phyloP scores from a whole-genome alignment of 2,113 vertebrate species.

The human (Homo sapiens) region DNA sequence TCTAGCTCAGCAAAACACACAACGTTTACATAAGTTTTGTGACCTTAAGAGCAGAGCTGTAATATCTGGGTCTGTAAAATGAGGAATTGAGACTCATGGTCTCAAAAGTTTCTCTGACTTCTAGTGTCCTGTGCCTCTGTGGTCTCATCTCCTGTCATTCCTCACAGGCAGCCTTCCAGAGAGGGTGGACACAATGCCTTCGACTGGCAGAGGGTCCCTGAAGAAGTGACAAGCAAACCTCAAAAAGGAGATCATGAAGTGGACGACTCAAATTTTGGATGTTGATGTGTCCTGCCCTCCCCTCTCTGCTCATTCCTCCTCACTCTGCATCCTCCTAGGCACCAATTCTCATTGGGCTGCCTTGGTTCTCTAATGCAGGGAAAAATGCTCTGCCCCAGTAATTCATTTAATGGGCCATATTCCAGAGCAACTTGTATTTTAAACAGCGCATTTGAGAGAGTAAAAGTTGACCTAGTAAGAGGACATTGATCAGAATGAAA shows the following conservation, averaged over 20 bases:
- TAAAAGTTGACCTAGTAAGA: background rate
- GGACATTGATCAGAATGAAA: rapidly evolving
- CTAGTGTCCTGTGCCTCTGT: rapidly evolving
- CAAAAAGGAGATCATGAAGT: rapidly evolving
- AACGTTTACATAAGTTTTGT: rapidly evolving
- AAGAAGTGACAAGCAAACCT: background rate
- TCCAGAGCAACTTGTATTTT: background rate
- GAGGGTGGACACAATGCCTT: rapidly evolving
- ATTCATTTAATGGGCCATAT: rapidly evolving
- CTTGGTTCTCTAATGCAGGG: background rate
- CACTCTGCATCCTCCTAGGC: background rate
- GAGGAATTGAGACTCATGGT: rapidly evolving
- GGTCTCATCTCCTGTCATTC: background rate
- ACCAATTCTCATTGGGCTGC: rapidly evolving
- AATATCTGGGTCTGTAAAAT: rapidly evolving
- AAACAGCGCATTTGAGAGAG: background rate
- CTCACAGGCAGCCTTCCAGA: background rate
- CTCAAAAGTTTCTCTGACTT: background rate
- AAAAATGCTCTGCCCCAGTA: rapidly evolving
- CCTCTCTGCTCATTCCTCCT: rapidly evolving
- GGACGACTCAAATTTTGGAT: rapidly evolving
- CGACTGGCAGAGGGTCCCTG: no score
- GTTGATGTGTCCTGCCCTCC: no score
- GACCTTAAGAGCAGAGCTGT: background rate
- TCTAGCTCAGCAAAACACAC: rapidly evolving